A percentile compares a stretch with the other conserved stretches of the same genome.
phyloP scores from a whole-genome alignment of 2,113 vertebrate genomes.

The Rhinoptilus africanus region DNA sequence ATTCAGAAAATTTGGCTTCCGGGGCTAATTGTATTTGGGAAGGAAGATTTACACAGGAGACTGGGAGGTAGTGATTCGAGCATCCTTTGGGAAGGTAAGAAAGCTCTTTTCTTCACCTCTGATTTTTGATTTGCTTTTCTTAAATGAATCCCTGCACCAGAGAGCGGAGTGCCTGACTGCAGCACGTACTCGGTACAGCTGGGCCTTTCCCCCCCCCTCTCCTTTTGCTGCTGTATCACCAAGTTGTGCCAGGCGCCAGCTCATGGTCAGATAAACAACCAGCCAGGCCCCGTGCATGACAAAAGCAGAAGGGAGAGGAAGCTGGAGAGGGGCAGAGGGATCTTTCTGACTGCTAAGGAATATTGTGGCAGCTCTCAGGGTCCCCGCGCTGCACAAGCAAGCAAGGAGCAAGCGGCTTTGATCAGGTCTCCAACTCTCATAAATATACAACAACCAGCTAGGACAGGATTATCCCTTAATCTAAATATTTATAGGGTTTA shows the following conservation, averaged over 20 bases:
- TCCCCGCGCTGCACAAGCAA: fast-evolving
- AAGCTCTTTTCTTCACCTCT: background rate
- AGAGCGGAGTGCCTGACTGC: background rate
- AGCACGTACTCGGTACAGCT: background rate
- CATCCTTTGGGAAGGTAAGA: background rate
- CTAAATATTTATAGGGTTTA: background rate
- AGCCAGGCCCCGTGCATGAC: fast-evolving
- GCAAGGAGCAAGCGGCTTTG: background rate
- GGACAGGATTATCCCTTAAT: constrained; percentile 12
- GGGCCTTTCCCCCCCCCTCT: background rate
- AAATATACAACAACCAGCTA: background rate
- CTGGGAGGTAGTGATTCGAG: background rate
- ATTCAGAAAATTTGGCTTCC: background rate
- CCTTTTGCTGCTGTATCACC: background rate
- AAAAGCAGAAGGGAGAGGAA: background rate
- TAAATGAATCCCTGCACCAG: fast-evolving
- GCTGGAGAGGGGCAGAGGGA: background rate
- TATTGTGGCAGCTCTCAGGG: background rate
- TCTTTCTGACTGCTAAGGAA: background rate
- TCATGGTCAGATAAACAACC: background rate
- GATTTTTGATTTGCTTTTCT: background rate
- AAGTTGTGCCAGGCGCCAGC: background rate
- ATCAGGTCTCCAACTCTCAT: background rate
- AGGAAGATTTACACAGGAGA: background rate
- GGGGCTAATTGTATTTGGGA: background rate